Percentiles rank a stretch among this genome's conserved stretches.
phyloP scores from a whole-genome alignment of 2,113 vertebrate species.

The Guaruba guarouba region DNA sequence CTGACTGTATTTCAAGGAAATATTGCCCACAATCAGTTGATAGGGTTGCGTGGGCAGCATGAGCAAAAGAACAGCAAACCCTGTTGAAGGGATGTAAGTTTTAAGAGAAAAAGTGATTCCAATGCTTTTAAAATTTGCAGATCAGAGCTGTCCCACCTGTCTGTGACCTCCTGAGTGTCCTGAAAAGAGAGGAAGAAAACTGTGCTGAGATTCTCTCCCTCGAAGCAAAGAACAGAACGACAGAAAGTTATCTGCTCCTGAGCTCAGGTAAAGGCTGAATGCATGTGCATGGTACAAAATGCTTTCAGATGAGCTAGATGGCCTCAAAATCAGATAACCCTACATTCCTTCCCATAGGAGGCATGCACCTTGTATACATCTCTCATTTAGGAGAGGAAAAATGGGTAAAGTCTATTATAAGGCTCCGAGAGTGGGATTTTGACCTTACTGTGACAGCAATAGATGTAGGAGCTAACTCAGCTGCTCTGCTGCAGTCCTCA shows the following conservation, averaged over 20 bases:
- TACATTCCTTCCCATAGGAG: neutral
- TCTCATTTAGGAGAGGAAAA: neutral
- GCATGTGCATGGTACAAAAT: neutral
- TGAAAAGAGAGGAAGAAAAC: slow-evolving; percentile 76
- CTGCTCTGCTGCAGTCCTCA: neutral
- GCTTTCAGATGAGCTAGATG: neutral
- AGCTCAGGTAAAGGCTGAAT: slow-evolving; percentile 55
- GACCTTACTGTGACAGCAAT: neutral
- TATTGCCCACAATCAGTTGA: neutral
- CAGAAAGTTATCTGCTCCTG: neutral
- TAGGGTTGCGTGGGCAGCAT: neutral
- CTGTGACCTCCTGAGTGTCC: slow-evolving; percentile 75
- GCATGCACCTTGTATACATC: neutral
- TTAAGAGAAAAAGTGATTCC: neutral
- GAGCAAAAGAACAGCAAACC: neutral
- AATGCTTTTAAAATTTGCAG: slow-evolving; percentile 57
- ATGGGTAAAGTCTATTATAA: neutral
- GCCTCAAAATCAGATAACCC: neutral
- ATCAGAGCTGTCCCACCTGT: slow-evolving; percentile 55
- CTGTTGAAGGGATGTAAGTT: accelerated
- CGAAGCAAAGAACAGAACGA: slow-evolving; percentile 9
- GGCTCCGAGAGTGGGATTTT: neutral
- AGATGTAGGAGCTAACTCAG: neutral
- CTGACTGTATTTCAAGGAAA: neutral
- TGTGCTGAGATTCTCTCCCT: slow-evolving; percentile 67